Conservation (phyloP, 2,113 vertebrate genomes). For the Lepisosteus osseus region DNA sequence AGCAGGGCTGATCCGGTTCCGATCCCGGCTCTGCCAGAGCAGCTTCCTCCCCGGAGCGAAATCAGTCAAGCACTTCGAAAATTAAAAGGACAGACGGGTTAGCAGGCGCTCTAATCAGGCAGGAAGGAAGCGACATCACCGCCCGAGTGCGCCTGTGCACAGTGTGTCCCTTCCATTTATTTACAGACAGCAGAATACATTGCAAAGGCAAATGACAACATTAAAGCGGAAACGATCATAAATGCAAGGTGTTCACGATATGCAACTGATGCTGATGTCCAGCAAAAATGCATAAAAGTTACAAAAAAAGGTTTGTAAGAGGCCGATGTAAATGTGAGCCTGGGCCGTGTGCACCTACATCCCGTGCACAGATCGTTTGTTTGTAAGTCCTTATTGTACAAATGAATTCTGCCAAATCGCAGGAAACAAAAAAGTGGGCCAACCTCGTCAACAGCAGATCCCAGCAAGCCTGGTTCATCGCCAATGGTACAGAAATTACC, state of each 20-base stretch:
- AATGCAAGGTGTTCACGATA: not conserved
- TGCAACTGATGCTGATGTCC: not conserved
- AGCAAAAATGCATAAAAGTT: not conserved
- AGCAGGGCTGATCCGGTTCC: no score
- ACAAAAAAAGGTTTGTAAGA: not conserved
- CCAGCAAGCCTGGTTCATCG: not conserved
- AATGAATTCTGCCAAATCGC: not conserved
- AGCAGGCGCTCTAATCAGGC: not conserved
- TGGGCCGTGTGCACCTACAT: no score
- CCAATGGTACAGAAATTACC: not conserved
- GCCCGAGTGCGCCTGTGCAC: constrained; percentile 9
- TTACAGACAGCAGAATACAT: not conserved
- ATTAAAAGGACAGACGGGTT: constrained; percentile 1
- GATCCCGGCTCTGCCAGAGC: no score
- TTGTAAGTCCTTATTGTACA: no score
- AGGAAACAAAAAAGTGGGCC: not conserved
- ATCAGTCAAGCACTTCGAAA: not conserved
- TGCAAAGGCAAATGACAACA: no score
- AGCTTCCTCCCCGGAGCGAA: not conserved
- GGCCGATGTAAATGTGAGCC: not conserved
- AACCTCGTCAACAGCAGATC: not conserved
- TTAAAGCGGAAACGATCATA: no score
- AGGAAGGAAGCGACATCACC: constrained; percentile 10
- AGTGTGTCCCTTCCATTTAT: constrained; percentile 14
- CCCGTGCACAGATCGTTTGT: no score